Evolutionary conservation across 2,113 vertebrate species (phyloP), one percentile per base, ranked within the genome.

Genomic region (Phrynosoma blainvillii): DNA sequence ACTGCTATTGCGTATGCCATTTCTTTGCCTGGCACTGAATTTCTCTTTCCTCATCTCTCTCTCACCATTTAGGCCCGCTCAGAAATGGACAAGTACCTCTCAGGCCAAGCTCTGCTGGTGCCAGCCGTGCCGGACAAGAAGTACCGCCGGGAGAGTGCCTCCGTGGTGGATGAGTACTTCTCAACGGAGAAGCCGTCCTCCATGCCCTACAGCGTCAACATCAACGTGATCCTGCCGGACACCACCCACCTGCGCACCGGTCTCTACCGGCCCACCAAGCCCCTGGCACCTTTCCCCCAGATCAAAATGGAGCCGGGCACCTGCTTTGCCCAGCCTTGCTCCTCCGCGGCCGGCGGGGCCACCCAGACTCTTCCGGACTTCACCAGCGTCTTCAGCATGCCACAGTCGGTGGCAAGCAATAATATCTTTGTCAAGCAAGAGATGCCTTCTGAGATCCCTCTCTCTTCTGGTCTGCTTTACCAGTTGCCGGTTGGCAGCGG

Each of bases 121-220:
- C 94, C 96, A 0, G 88, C 95, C 25, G 1, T 89, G n/a, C 56
- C 59, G 0, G 98, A 98, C 94, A 98, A 95, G 95, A 99, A 98
- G 89, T 98, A 98, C 93, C 94, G 98, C 1, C 95, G 98, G 23
- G 98, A 98, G 79, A 98, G 98, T 0, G 98, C 98, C 77, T 98
- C 98, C 0, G 97, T 98, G 83, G 98, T 98, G 65, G 98, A 99
- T 0, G 98, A 99, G 93, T 98, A 97, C 93, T 98, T 98, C 93
- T 97, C 98, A 1, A 96, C 97, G 0, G 98, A 99, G 86, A 98
- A 98, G 85, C 94, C 96, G 0, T n/a, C 21, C 10, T 91, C 94
- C 0, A 4, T 96, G 0, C 98, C 98, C 0, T 99, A 98, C 96
- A 98, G 98, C 42, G 96, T 99, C n/a, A 98, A 99, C 96, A 98